phyloP scores from a whole-genome alignment of 1,140 invertebrate species.

The Coboldia fuscipes region DNA sequence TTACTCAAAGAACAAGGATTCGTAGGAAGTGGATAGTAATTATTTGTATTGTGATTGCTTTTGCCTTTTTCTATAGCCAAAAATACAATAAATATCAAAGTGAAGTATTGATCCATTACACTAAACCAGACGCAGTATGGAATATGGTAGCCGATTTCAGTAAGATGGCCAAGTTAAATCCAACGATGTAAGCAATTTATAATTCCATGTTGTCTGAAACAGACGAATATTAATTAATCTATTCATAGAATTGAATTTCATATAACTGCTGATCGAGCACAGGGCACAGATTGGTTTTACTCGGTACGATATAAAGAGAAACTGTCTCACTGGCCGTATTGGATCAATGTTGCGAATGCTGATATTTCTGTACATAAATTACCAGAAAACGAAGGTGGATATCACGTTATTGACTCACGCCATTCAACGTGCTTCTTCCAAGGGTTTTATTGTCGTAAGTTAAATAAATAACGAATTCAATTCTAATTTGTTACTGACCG shows the following conservation, averaged over 20 bases:
- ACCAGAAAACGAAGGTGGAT: conserved; percentile 15
- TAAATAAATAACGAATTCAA: conserved; percentile 4
- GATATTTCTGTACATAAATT: conserved; percentile 31
- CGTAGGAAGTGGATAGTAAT: no score
- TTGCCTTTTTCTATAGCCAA: no score
- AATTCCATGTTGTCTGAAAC: background rate
- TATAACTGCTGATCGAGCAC: conserved; percentile 36
- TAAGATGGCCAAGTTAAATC: conserved; percentile 45
- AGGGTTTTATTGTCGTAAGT: conserved; percentile 35
- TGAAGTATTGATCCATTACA: conserved; percentile 24
- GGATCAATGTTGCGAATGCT: conserved; percentile 29
- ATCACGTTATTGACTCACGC: conserved; percentile 31
- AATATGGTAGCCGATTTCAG: conserved; percentile 51
- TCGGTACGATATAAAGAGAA: conserved; percentile 39
- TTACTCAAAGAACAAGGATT: no score
- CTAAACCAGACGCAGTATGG: conserved; percentile 37
- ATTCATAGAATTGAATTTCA: conserved; percentile 31
- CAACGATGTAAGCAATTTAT: conserved; percentile 36
- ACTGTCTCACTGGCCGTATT: conserved; percentile 35
- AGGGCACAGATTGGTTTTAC: conserved; percentile 46
- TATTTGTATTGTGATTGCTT: no score
- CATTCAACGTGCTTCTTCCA: conserved; percentile 39
- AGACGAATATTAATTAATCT: conserved; percentile 5
- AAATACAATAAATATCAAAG: conserved; percentile 17
- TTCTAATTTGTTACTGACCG: conserved; percentile 2